Conservation (phyloP, 2,888 invertebrate genomes). For the Drosophila cracens region DNA sequence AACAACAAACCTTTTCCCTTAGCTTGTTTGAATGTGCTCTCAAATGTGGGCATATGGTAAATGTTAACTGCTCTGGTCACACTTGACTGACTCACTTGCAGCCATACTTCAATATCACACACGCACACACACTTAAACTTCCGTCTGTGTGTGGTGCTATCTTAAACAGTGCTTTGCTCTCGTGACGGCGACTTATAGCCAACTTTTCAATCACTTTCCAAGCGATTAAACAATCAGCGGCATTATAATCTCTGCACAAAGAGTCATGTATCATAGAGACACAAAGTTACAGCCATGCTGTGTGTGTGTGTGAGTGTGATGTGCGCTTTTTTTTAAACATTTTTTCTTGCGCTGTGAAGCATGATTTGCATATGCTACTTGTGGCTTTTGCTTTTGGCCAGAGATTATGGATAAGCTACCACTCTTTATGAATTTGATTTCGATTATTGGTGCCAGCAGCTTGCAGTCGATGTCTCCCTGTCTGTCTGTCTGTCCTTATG, state of each 20-base stretch:
- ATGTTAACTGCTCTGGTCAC: slow-evolving; percentile 39
- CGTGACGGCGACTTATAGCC: slow-evolving; percentile 61
- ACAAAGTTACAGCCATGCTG: slow-evolving; percentile 27
- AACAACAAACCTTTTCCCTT: background rate
- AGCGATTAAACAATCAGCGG: slow-evolving; percentile 78
- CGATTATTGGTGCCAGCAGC: slow-evolving; percentile 11
- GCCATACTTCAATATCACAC: slow-evolving; percentile 6
- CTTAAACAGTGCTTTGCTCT: slow-evolving; percentile 4
- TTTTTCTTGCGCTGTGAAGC: slow-evolving; percentile 68
- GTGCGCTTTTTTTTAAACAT: background rate
- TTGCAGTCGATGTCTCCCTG: background rate
- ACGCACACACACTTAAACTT: slow-evolving; percentile 3
- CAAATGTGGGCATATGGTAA: slow-evolving; percentile 39
- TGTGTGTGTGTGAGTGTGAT: slow-evolving; percentile 15
- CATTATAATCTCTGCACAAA: slow-evolving; percentile 72
- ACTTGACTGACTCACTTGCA: slow-evolving; percentile 50
- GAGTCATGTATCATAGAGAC: slow-evolving; percentile 71
- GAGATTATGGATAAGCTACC: slow-evolving; percentile 50
- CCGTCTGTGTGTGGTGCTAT: slow-evolving; percentile 3
- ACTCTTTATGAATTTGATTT: slow-evolving; percentile 26
- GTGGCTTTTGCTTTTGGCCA: slow-evolving; percentile 55
- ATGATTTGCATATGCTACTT: slow-evolving; percentile 76
- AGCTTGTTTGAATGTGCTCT: slow-evolving; percentile 3
- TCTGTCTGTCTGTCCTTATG: slow-evolving; percentile 22
- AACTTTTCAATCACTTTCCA: slow-evolving; percentile 79